Base-by-base conservation (phyloP, 2,113 vertebrate genomes). In the Osmerus mordax region DNA sequence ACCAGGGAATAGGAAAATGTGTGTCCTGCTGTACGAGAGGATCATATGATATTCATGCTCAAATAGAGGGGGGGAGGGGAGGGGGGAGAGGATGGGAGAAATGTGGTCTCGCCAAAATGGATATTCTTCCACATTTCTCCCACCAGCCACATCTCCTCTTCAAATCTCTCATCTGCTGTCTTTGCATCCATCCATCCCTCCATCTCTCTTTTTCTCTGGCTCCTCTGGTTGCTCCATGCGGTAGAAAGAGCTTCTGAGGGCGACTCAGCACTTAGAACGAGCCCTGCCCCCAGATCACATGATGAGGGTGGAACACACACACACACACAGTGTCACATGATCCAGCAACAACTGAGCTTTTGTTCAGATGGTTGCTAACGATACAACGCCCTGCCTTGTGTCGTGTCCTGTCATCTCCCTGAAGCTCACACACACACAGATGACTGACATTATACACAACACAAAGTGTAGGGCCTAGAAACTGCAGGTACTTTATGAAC, bases 241-340 rank as follows among this genome's bases (percentile, higher is more conserved):
- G 54, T 79, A 61, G 82, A 87, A 86, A 78, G 52, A 85, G 72
- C 80, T 78, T 87, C 84, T 83, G 75, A 79, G 61, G 85, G 79
- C 81, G 53, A 90, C 86, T 90, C 90, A 89, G 90, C 87, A 89
- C 63, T 90, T 86, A 81, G 73, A 73, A 73, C 71, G 82, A 81
- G 83, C 89, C 85, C 87, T 78, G 79, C 84, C 83, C 82, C 81
- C 72, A 8, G 78, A 84, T 91, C 91, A 92, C 91, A 91, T 91
- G 89, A 90, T 81, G 54, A 72, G 86, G 84, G 82, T 81, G 85
- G 63, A 76, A 69, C 75, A 62, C 80, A 83, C 72, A 54, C 71
- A 53, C 47, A 79, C 61, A 53, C 69, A 55, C 69, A 55, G 58
- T 19, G 56, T 89, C 91, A 92, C 90, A 90, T 88, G 89, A 86